These are phyloP conservation scores for Orbicella faveolata DNA, from an alignment of 64 coral and sea anemone genomes.

Conservation along the genomic window DNA sequence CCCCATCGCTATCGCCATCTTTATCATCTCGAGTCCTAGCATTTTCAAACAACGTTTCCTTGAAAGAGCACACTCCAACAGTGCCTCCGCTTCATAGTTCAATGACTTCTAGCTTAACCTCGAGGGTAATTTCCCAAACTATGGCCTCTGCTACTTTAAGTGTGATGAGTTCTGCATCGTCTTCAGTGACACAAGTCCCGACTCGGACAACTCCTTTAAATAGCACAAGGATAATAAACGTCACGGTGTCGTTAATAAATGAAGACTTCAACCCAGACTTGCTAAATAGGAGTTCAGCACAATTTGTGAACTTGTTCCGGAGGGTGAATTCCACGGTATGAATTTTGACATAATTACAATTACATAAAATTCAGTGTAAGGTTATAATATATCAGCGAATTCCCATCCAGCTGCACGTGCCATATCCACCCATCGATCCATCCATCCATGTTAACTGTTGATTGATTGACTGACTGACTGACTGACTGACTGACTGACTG, in stretches of 20 bases:
- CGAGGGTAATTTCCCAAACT: background rate
- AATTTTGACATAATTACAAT: background rate
- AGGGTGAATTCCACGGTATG: constrained; percentile 27
- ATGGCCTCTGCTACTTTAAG: background rate
- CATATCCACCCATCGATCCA: too few species aligned
- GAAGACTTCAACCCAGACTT: constrained; percentile 10
- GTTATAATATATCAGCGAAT: too few species aligned
- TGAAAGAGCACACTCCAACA: background rate
- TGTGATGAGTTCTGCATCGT: background rate
- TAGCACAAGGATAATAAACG: background rate
- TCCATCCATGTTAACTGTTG: background rate
- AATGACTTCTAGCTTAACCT: background rate
- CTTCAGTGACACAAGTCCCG: background rate
- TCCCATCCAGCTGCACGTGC: too few species aligned
- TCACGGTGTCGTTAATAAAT: constrained; percentile 16
- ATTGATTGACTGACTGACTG: background rate
- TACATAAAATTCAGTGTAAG: too few species aligned
- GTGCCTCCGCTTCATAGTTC: background rate
- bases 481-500: background rate
- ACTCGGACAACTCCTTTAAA: background rate
- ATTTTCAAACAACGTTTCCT: background rate
- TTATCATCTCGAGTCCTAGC: background rate
- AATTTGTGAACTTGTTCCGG: background rate
- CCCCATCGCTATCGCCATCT: background rate
- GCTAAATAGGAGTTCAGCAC: background rate